Percentiles rank a stretch among this genome's conserved stretches.
Evolutionary conservation across 2,113 vertebrate species (phyloP).

Genomic region (Callospermophilus lateralis): DNA sequence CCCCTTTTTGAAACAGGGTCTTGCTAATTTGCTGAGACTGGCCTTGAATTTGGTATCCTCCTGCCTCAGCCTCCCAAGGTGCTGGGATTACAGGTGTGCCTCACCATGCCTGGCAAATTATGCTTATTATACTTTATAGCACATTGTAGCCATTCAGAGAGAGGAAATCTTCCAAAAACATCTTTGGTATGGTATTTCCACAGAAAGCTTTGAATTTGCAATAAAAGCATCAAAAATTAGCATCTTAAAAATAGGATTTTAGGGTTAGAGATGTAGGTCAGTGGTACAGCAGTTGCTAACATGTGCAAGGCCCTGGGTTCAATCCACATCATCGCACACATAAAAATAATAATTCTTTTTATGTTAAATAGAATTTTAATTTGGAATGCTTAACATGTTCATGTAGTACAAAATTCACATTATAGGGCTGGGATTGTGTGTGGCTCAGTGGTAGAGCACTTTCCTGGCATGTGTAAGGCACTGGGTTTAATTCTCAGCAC

Average conservation of each 20-base stretch:
- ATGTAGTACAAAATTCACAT: not conserved
- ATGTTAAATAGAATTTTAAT: not conserved
- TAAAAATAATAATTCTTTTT: not conserved
- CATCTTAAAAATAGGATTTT: not conserved
- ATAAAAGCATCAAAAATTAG: conserved; percentile 3
- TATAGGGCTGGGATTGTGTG: not conserved
- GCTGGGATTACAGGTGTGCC: no score
- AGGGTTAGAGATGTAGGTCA: not conserved
- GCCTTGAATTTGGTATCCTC: no score
- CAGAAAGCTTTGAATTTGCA: not conserved
- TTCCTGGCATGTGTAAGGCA: no score
- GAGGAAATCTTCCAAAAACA: not conserved
- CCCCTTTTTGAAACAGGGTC: no score
- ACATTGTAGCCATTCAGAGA: not conserved
- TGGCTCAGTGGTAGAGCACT: no score
- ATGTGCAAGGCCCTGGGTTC: not conserved
- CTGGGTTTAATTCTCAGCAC: no score
- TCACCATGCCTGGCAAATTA: no score
- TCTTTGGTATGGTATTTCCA: not conserved
- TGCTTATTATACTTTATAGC: not conserved
- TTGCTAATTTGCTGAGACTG: no score
- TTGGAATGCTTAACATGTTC: not conserved
- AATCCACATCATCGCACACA: not conserved
- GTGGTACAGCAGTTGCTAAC: not conserved
- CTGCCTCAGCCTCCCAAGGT: no score